A percentile compares a stretch with the other conserved stretches of the same genome.
These are phyloP conservation scores for Drosophila flavopinicola DNA, from an alignment of 2,888 invertebrate genomes.

Conservation along the genomic window DNA sequence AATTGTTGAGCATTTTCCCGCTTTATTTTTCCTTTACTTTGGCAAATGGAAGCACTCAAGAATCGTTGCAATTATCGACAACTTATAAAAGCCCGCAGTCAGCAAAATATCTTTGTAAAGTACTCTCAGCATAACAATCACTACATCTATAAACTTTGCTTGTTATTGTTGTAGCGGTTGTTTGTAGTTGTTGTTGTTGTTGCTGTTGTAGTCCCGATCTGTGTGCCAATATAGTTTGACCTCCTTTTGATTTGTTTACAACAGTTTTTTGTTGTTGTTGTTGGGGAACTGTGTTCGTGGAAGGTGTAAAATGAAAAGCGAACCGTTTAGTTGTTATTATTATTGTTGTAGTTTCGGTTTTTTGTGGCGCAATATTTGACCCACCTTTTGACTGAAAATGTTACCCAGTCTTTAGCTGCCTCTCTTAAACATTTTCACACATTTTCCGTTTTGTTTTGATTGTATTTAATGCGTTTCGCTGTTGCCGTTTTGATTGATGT, in stretches of 20 bases:
- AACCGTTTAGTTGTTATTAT: conserved; percentile 51
- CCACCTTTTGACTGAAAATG: conserved; percentile 33
- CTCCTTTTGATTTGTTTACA: conserved; percentile 75
- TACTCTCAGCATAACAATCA: conserved; percentile 20
- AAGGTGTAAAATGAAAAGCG: conserved; percentile 75
- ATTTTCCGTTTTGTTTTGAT: conserved; percentile 59
- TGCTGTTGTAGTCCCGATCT: conserved; percentile 35
- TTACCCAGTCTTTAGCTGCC: conserved; percentile 18
- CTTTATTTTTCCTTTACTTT: background rate
- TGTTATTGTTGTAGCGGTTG: background rate
- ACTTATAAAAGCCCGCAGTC: conserved; percentile 38
- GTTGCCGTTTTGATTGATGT: conserved; percentile 51
- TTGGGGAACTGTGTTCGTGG: conserved; percentile 43
- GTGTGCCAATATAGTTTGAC: conserved; percentile 73
- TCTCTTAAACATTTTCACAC: conserved; percentile 38
- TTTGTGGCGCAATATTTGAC: conserved; percentile 56
- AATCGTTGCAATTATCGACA: conserved; percentile 69
- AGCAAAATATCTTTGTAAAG: conserved; percentile 22
- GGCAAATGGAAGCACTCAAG: conserved; percentile 57
- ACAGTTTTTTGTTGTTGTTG: conserved; percentile 18
- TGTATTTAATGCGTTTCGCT: conserved; percentile 56
- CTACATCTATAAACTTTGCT: conserved; percentile 34
- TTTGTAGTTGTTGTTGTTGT: conserved; percentile 5
- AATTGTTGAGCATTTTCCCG: conserved; percentile 18
- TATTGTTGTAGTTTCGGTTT: conserved; percentile 12